A percentile compares a stretch with the other conserved stretches of the same genome.
These are phyloP conservation scores for Scaptomyza caliginosa DNA, from an alignment of 2,888 invertebrate species.

Conservation along the genomic window DNA sequence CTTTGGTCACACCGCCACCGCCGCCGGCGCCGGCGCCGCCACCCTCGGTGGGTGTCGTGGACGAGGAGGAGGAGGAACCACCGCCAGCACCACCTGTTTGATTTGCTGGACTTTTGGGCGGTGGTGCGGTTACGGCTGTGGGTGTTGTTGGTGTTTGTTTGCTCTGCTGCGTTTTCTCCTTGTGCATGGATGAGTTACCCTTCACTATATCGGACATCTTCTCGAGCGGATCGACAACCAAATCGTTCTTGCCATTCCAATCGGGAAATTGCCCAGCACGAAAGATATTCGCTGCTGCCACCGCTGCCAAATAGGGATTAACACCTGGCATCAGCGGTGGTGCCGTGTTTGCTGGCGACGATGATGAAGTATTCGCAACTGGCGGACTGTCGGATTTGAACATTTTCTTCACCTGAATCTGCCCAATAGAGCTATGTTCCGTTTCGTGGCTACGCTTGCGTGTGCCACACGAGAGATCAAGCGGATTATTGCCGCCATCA, in stretches of 20 bases:
- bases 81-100: slow-evolving; percentile 21
- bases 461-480: slow-evolving; percentile 92
- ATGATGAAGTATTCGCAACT: slow-evolving; percentile 85
- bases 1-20: slow-evolving; percentile 83
- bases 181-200: slow-evolving; percentile 83
- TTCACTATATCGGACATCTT: slow-evolving; percentile 96
- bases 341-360: slow-evolving; percentile 87
- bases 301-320: slow-evolving; percentile 92
- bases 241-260: slow-evolving; percentile 90
- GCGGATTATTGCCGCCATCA: slow-evolving; percentile 87
- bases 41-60: slow-evolving; percentile 1
- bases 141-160: slow-evolving; percentile 69
- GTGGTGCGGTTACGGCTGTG: slow-evolving; percentile 38
- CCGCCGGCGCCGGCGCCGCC: not conserved
- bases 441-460: slow-evolving; percentile 87
- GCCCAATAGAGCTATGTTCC: slow-evolving; percentile 83
- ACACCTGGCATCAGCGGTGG: slow-evolving; percentile 90
- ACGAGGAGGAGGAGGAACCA: slow-evolving; percentile 46
- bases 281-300: slow-evolving; percentile 90
- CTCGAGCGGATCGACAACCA: slow-evolving; percentile 92
- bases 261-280: slow-evolving; percentile 89
- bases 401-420: slow-evolving; percentile 82
- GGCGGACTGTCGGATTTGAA: slow-evolving; percentile 81
- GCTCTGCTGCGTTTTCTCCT: slow-evolving; percentile 52
- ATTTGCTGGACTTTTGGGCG: slow-evolving; percentile 64